Conservation (phyloP, 2,113 vertebrate species). For the Ceyx melanurus region DNA sequence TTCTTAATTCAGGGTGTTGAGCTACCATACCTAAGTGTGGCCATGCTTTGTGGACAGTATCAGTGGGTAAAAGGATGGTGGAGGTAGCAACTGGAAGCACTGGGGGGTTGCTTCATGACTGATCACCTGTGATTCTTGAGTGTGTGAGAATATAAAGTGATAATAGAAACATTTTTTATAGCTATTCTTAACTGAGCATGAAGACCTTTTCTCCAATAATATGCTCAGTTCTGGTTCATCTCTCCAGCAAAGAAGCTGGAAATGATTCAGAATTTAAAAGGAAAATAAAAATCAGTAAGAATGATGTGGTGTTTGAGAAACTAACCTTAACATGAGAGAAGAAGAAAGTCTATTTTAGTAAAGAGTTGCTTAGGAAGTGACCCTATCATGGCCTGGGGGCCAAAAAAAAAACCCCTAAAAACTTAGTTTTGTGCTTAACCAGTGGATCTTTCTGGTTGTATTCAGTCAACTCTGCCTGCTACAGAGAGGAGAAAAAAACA, state of each 20-base stretch:
- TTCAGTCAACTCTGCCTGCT: neutral
- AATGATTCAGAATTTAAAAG: neutral
- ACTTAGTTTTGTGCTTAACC: conserved; percentile 4
- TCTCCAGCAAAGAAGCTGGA: neutral
- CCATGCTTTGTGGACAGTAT: neutral
- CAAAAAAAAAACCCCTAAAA: too few relatives aligned
- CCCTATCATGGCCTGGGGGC: neutral
- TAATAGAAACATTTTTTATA: neutral
- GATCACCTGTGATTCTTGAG: neutral
- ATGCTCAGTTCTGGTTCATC: neutral
- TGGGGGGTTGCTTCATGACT: neutral
- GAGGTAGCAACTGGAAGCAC: neutral
- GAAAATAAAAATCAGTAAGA: neutral
- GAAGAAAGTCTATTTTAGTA: neutral
- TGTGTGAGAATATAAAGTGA: neutral
- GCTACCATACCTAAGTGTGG: neutral
- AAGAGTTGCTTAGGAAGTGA: neutral
- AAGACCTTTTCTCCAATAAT: neutral
- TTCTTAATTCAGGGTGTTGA: neutral
- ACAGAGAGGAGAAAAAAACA: neutral
- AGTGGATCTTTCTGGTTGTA: neutral
- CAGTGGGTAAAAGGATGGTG: neutral
- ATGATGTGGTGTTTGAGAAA: neutral
- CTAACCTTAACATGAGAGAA: neutral
- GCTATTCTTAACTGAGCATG: neutral